These are phyloP conservation scores for Chamaea fasciata DNA, from an alignment of 2,113 vertebrate species.

Conservation along the genomic window DNA sequence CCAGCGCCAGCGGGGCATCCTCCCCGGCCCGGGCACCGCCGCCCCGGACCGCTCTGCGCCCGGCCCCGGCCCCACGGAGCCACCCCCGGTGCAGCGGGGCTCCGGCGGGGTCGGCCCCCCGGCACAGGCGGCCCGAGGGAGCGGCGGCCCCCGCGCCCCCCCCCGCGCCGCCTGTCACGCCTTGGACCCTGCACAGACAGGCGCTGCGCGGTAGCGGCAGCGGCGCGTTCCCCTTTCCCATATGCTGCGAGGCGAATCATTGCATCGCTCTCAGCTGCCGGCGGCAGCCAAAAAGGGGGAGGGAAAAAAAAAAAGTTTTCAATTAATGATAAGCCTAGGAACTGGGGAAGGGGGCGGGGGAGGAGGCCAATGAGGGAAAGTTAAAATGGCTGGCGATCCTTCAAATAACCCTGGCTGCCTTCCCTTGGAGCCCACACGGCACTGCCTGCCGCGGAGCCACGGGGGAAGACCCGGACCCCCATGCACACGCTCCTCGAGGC, in stretches of 20 bases:
- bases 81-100: not conserved
- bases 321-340: constrained; percentile 45
- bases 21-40: not conserved
- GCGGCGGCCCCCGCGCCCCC: not conserved
- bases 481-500: not conserved
- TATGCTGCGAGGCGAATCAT: constrained; percentile 17
- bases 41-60: not conserved
- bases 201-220: not conserved
- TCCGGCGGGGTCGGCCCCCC: not conserved
- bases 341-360: not conserved
- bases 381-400: constrained; percentile 40
- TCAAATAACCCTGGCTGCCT: constrained; percentile 2
- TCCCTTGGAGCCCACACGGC: not conserved
- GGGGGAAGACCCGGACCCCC: not conserved
- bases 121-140: not conserved
- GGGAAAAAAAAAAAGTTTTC: constrained; percentile 55
- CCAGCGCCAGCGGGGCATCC: not conserved
- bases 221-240: not conserved
- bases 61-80: not conserved
- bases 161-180: not conserved
- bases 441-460: not conserved
- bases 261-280: not conserved
- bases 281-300: not conserved
- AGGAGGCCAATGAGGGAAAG: constrained; percentile 27
- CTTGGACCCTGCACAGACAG: not conserved